Evolutionary conservation across 2,113 vertebrate species (phyloP).

Genomic region (Lepus americanus): DNA sequence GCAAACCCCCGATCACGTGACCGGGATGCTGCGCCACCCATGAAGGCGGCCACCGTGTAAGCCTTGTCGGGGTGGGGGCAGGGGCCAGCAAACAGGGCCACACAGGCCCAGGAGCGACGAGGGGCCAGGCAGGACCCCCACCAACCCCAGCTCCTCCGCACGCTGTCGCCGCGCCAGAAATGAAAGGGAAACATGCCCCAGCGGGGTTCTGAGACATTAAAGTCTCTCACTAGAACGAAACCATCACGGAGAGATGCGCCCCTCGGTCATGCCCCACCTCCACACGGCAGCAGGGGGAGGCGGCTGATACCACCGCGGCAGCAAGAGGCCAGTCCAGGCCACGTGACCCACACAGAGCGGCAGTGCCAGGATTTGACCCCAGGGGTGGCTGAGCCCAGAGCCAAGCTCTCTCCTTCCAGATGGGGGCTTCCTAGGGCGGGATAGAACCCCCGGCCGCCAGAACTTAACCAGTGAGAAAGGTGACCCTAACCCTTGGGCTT

Average conservation of each 20-base stretch:
- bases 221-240: slow-evolving; percentile 52
- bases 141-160: not conserved
- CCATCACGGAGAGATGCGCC: slow-evolving; percentile 11
- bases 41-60: not conserved
- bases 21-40: not conserved
- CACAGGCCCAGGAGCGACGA: not conserved
- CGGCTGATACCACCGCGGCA: not conserved
- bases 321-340: not conserved
- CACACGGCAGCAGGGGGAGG: not conserved
- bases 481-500: not conserved
- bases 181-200: slow-evolving; percentile 58
- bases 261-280: not conserved
- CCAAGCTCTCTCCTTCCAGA: not conserved
- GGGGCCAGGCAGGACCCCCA: not conserved
- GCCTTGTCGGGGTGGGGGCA: not conserved
- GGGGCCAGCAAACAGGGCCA: not conserved
- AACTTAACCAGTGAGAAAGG: not conserved
- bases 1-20: slow-evolving; percentile 48
- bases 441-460: too few relatives aligned
- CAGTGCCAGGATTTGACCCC: not conserved
- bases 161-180: not conserved
- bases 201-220: slow-evolving; percentile 8
- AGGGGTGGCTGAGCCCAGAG: not conserved
- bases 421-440: too few relatives aligned
- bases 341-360: not conserved